These are phyloP conservation scores for Otolemur garnettii DNA, from an alignment of 2,113 vertebrate genomes.

Conservation along the genomic window DNA sequence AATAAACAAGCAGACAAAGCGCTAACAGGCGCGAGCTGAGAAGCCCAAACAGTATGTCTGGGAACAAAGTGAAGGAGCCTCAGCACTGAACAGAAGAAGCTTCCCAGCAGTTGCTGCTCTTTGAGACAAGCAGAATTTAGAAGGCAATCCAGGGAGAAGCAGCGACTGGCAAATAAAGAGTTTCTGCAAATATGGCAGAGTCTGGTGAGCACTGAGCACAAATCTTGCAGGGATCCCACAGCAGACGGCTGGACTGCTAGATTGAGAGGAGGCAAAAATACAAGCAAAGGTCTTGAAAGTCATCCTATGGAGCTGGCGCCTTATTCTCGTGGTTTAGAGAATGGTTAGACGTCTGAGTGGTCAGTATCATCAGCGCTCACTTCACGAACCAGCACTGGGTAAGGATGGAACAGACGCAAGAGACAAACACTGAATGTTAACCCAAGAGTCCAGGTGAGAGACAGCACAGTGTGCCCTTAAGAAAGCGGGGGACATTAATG, in stretches of 20 bases:
- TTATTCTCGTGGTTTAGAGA: neutral
- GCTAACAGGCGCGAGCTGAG: neutral
- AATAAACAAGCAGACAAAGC: neutral
- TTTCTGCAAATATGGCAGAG: neutral
- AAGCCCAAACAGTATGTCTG: neutral
- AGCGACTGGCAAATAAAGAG: neutral
- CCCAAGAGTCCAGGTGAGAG: too few relatives aligned
- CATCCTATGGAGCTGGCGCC: neutral
- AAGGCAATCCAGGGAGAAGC: too few relatives aligned
- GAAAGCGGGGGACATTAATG: too few relatives aligned
- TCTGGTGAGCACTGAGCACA: neutral
- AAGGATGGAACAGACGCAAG: neutral
- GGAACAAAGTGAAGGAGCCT: neutral
- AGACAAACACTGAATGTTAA: neutral
- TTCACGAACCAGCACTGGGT: too few relatives aligned
- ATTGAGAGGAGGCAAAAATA: neutral
- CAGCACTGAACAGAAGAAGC: slow-evolving; percentile 5
- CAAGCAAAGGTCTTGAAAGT: neutral
- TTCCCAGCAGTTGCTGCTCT: neutral
- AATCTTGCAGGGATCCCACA: neutral
- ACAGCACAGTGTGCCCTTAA: neutral
- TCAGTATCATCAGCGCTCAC: neutral
- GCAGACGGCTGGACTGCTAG: neutral
- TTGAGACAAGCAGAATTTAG: neutral
- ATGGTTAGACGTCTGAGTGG: neutral